Base-by-base conservation (phyloP, 37 sponge, comb jelly and placozoan genomes). In the Spongilla lacustris region DNA sequence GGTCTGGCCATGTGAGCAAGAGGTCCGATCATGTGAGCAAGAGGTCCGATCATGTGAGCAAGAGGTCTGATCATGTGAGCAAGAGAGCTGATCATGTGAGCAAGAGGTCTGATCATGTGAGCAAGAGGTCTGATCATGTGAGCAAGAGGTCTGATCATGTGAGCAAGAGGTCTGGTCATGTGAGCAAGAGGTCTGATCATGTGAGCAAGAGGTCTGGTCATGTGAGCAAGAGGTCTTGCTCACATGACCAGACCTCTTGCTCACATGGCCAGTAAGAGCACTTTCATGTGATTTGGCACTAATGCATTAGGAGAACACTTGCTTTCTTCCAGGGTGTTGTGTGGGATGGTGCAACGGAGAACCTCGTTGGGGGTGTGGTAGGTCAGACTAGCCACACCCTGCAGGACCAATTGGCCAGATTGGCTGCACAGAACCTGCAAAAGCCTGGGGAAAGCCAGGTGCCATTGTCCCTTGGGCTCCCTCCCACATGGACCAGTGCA, bases 331-430 rank as follows among this genome's bases (percentile, higher is more conserved):
- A 91, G 91, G 48, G n/a, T 76, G 87, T 91, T 50, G 14, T 46
- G 6, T 91, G 91, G 78, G 80, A 86, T 2, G 91, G 91, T 48
- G 29, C 84, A 31, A 69, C 87, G n/a, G 87, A 91, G 50, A 38
- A 24, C 24, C 31, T 91, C 27, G 5, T 91, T 28, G 50, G 72
- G 10, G 25, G 76, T 10, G 69, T 91, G 27, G 5, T 91, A 12
- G 23, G 71, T 33, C 66, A 83, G n/a, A 26, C 83, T 35, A 35
- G 50, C 14, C 37, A 72, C 33, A 86, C 91, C 46, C 87, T 91
- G 35, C 73, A 83, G 13, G 14, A 76, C 19, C 87, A 86, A 46
- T 83, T 91, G 74, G 46, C 74, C 70, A 41, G 6, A 41, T 9
- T 41, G 41, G 41, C 41, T 9, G 41, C 41, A 41, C 41, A n/a